Evolutionary conservation across 2,888 invertebrate genomes (phyloP).

Genomic region (Heteromurus nitidus): DNA sequence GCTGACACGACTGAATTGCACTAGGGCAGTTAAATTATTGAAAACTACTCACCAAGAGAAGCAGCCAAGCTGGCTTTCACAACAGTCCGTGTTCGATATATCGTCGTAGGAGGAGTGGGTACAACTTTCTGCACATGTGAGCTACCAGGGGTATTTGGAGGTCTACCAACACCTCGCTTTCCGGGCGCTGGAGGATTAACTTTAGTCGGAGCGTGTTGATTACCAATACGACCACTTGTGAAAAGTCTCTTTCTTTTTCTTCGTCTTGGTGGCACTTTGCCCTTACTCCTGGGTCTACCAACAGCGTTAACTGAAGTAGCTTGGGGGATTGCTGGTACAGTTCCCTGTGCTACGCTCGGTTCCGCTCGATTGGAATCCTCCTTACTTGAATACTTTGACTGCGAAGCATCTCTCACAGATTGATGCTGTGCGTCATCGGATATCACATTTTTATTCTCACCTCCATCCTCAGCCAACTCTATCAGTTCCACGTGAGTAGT

Average conservation of each 20-base stretch:
- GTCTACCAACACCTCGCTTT: conserved; percentile 58
- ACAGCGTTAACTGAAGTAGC: conserved; percentile 19
- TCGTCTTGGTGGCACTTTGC: conserved; percentile 64
- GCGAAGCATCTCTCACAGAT: conserved; percentile 9
- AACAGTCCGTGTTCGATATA: conserved; percentile 72
- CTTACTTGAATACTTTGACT: not conserved
- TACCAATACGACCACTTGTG: conserved; percentile 36
- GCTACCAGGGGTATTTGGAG: conserved; percentile 35
- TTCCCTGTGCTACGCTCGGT: not conserved
- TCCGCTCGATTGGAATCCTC: conserved; percentile 9
- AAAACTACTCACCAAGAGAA: conserved; percentile 24
- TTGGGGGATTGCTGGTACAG: not conserved
- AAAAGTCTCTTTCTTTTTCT: conserved; percentile 68
- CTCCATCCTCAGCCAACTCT: conserved; percentile 46
- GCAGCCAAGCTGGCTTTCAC: conserved; percentile 71
- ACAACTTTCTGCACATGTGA: conserved; percentile 16
- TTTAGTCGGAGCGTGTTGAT: conserved; percentile 36
- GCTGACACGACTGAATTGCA: too few relatives aligned
- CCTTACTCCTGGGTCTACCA: conserved; percentile 60
- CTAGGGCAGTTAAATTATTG: not conserved
- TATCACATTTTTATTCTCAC: conserved; percentile 60
- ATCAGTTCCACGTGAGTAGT: conserved; percentile 49
- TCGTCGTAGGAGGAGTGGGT: conserved; percentile 59
- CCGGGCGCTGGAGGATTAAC: conserved; percentile 42
- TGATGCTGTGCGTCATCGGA: conserved; percentile 28